Conservation (phyloP, 1,140 invertebrate species). For the Oreohelix idahoensis region DNA sequence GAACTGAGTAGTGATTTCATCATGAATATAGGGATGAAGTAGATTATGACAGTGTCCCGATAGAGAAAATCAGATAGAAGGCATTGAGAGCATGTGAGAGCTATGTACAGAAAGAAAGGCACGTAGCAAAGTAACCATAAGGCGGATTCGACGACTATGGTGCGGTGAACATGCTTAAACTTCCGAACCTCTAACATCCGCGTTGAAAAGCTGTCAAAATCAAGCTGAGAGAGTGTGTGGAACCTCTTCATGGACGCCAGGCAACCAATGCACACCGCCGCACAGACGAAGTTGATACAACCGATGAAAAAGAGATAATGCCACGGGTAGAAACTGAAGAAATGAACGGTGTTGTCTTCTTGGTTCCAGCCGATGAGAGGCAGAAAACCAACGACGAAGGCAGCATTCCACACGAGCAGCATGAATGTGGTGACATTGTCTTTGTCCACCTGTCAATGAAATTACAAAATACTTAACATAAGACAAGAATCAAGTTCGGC, state of each 20-base stretch:
- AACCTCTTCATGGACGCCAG: slow-evolving; percentile 38
- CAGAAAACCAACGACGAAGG: slow-evolving; percentile 65
- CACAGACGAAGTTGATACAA: slow-evolving; percentile 41
- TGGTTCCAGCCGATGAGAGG: slow-evolving; percentile 62
- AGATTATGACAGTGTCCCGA: slow-evolving; percentile 40
- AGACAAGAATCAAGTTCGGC: no score
- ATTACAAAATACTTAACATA: no score
- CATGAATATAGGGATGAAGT: slow-evolving; percentile 55
- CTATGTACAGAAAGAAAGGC: slow-evolving; percentile 51
- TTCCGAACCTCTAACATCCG: slow-evolving; percentile 48
- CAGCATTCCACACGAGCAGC: slow-evolving; percentile 61
- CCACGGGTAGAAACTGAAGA: slow-evolving; percentile 53
- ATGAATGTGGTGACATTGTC: slow-evolving; percentile 57
- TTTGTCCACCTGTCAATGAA: slow-evolving; percentile 52
- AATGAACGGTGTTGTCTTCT: slow-evolving; percentile 38
- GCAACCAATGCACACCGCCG: slow-evolving; percentile 38
- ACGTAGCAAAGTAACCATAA: slow-evolving; percentile 51
- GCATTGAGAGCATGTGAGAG: slow-evolving; percentile 39
- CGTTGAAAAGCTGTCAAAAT: slow-evolving; percentile 40
- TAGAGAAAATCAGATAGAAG: not conserved
- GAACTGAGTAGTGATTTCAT: slow-evolving; percentile 48
- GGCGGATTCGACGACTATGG: slow-evolving; percentile 46
- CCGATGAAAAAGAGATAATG: slow-evolving; percentile 51
- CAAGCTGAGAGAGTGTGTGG: slow-evolving; percentile 39
- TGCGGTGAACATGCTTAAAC: slow-evolving; percentile 48